A percentile compares a stretch with the other conserved stretches of the same genome.
Evolutionary conservation across 92 coral and sea anemone species (phyloP).

Genomic region (Heliopora coerulea): DNA sequence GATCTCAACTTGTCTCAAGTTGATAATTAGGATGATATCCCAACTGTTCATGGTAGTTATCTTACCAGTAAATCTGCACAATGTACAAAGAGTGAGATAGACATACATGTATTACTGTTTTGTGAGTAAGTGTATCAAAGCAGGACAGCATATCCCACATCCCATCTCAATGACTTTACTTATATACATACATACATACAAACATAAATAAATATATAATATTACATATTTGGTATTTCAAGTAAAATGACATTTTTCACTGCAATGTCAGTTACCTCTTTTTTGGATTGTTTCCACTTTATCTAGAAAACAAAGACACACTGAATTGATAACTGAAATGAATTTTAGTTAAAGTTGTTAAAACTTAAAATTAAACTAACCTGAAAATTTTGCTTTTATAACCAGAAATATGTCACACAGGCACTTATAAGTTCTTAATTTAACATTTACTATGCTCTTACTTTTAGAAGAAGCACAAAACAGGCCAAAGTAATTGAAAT

Average conservation of each 20-base stretch:
- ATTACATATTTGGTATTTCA: too few relatives aligned
- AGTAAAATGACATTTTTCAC: not conserved
- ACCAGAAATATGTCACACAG: too few relatives aligned
- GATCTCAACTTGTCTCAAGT: too few relatives aligned
- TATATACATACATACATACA: not conserved
- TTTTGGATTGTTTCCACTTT: slow-evolving; percentile 94
- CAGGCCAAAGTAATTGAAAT: slow-evolving; percentile 85
- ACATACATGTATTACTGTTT: too few relatives aligned
- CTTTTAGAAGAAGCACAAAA: slow-evolving; percentile 82
- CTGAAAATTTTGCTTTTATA: not conserved
- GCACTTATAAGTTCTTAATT: too few relatives aligned
- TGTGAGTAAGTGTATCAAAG: too few relatives aligned
- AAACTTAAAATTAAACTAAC: not conserved
- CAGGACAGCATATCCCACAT: too few relatives aligned
- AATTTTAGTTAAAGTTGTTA: not conserved
- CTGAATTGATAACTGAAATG: not conserved
- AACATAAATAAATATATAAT: too few relatives aligned
- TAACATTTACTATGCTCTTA: slow-evolving; percentile 19
- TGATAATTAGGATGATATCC: too few relatives aligned
- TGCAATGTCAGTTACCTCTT: slow-evolving; percentile 64
- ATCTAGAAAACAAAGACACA: slow-evolving; percentile 50
- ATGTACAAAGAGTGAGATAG: too few relatives aligned
- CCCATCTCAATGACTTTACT: not conserved
- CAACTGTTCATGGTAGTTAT: too few relatives aligned
- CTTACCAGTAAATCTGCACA: too few relatives aligned